Evolutionary conservation across 2,888 invertebrate species (phyloP), one percentile per base, ranked within the genome.

Genomic region (Dryococelus australis): DNA sequence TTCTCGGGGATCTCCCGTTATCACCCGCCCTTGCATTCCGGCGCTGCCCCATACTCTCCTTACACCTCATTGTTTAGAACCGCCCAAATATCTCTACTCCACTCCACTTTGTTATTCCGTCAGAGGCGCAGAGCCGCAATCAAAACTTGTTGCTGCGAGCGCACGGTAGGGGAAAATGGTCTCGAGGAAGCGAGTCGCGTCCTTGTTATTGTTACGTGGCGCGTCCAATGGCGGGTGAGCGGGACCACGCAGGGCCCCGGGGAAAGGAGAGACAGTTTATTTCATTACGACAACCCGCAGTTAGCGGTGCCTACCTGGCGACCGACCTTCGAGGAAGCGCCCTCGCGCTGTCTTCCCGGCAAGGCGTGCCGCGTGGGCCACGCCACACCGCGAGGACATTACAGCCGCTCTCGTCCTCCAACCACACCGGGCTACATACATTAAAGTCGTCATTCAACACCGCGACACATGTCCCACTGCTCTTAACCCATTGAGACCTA

Each of bases 131-230:
- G 1, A 35, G 24, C n/a, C 65, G n/a, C 65, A 8, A 65, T 65
- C 65, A 65, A 65, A 65, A 65, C 65, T 65, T 65, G 65, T n/a
- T 65, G 65, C 65, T 0, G 65, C 65, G 65, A 20, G 24, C 65
- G 24, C 65, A 65, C 65, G 65, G 65, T 20, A 12, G 12, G 65
- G 65, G 65, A n/a, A 65, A 65, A n/a, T 20, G 65, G 65, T 8
- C 13, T 9, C 13, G 65, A 24, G 20, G 10, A 20, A 65, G 65
- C 6, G 24, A 65, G n/a, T 65, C 6, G 65, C 65, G 65, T 65
- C 65, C 65, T 65, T n/a, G 65, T 65, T 65, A 65, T 65, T 65
- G 65, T 65, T 65, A 65, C 65, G n/a, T 51, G 51, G 51, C 51
- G 51, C 51, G 51, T n/a, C 65, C 13, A n/a, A 65, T 65, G 24